A percentile compares a stretch with the other conserved stretches of the same genome.
Evolutionary conservation across 2,888 invertebrate genomes (phyloP).

Genomic region (Nemoura dubitans): DNA sequence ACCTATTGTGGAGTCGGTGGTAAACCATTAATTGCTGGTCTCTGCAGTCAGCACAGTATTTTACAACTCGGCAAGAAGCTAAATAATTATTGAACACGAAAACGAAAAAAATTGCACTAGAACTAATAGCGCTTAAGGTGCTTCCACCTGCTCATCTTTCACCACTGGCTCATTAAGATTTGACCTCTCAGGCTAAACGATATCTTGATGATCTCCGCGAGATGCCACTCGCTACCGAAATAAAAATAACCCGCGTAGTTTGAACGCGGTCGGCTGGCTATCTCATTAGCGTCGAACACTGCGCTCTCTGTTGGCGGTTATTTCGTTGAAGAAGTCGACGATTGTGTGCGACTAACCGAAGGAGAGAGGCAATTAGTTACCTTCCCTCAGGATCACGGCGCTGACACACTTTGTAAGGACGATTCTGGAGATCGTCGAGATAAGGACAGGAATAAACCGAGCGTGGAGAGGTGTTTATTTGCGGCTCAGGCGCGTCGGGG

Average conservation of each 20-base stretch:
- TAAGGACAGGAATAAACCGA: not conserved
- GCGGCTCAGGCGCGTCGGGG: not conserved
- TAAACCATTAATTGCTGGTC: no score
- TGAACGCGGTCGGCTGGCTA: not conserved
- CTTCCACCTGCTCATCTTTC: not conserved
- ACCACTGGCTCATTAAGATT: not conserved
- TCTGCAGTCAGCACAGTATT: no score
- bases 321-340: not conserved
- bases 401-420: not conserved
- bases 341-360: not conserved
- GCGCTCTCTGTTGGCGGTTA: not conserved
- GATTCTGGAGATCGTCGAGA: not conserved
- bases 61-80: no score
- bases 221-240: not conserved
- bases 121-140: no score
- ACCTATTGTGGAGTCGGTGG: no score
- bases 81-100: no score
- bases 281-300: not conserved
- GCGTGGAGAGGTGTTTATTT: not conserved
- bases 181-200: not conserved
- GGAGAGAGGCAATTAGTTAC: not conserved
- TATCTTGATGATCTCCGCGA: not conserved
- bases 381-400: not conserved
- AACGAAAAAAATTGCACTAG: no score
- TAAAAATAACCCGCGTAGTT: not conserved